Conservation (phyloP, 35 echinoderm and acorn worm species). For the Lytechinus pictus region DNA sequence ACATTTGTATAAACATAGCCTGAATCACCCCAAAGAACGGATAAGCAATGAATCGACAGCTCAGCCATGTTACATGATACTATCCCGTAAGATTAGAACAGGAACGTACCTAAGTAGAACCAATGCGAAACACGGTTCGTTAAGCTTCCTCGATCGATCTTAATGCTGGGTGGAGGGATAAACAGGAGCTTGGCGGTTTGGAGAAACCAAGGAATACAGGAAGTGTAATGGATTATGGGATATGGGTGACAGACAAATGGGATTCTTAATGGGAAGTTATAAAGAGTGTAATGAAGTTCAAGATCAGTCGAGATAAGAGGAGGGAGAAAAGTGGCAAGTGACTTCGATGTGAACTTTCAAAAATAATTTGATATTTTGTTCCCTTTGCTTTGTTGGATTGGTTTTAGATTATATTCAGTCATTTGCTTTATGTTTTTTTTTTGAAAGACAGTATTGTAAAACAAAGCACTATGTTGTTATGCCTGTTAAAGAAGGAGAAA, state of each 20-base stretch:
- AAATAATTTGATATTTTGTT: not conserved
- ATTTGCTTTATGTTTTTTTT: not conserved
- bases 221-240: constrained; percentile 46
- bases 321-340: not conserved
- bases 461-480: not conserved
- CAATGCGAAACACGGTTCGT: not conserved
- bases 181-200: not conserved
- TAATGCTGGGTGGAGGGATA: not conserved
- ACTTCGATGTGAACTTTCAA: not conserved
- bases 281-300: constrained; percentile 37
- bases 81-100: not conserved
- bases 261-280: constrained; percentile 24
- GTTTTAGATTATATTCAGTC: not conserved
- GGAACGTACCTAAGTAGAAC: not conserved
- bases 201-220: not conserved
- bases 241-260: constrained; percentile 24
- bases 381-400: not conserved
- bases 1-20: not conserved
- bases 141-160: not conserved
- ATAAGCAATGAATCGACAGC: not conserved
- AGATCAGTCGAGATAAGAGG: not conserved
- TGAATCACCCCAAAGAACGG: not conserved
- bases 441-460: not conserved
- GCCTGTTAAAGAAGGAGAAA: not conserved
- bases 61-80: not conserved